Percentiles rank a stretch among this genome's conserved stretches.
phyloP scores from a whole-genome alignment of 1,140 invertebrate species.

The Armadillidium nasatum region DNA sequence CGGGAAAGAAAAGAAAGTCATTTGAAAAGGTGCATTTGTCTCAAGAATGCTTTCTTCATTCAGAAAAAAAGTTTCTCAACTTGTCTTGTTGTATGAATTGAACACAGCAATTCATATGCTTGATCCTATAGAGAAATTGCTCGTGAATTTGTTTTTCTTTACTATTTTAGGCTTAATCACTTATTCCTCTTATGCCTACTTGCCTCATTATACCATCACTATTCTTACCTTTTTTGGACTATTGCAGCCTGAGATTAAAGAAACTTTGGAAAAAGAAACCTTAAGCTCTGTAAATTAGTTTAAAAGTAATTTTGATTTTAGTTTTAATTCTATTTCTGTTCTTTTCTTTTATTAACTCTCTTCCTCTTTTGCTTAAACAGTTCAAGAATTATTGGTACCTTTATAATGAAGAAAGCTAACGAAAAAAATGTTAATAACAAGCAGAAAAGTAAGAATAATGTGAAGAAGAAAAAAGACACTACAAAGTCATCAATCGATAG shows the following conservation, averaged over 20 bases:
- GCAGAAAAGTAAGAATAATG: not conserved
- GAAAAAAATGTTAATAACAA: not conserved
- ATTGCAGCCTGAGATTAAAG: not conserved
- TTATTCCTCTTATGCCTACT: not conserved
- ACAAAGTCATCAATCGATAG: not conserved
- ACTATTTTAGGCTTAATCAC: not conserved
- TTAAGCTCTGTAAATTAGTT: too few species aligned
- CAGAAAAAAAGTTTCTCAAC: not conserved
- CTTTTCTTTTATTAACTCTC: not conserved
- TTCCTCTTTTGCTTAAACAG: too few species aligned
- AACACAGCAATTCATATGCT: not conserved
- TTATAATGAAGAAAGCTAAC: too few species aligned
- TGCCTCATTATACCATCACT: not conserved
- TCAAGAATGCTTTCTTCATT: not conserved
- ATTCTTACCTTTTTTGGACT: not conserved
- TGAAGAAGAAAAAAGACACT: not conserved
- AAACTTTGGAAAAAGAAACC: not conserved
- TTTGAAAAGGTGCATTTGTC: not conserved
- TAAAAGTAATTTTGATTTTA: not conserved
- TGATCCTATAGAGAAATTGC: not conserved
- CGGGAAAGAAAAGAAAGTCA: not conserved
- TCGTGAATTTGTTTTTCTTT: not conserved
- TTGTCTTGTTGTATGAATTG: not conserved
- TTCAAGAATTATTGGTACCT: too few species aligned
- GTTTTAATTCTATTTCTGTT: not conserved